A percentile compares a stretch with the other conserved stretches of the same genome.
phyloP scores from a whole-genome alignment of 2,113 vertebrate species.

The Eubucco bourcierii region DNA sequence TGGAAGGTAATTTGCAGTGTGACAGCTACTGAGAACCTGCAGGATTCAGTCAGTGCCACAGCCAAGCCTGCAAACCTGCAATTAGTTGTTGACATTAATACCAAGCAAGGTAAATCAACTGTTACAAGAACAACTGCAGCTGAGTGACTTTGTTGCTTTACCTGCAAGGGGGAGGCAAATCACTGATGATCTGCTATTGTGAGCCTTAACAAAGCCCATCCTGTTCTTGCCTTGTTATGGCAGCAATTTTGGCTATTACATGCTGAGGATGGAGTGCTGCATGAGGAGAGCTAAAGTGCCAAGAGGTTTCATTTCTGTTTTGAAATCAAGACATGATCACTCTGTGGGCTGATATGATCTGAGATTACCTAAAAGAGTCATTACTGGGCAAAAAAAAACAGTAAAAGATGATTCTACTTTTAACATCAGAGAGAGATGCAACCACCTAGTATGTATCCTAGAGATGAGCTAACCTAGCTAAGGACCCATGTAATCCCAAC shows the following conservation, averaged over 20 bases:
- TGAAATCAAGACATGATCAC: background rate
- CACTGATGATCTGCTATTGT: background rate
- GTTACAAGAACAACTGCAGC: background rate
- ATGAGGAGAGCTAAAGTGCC: background rate
- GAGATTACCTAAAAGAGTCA: background rate
- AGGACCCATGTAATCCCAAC: background rate
- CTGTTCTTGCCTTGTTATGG: background rate
- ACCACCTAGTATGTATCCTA: background rate
- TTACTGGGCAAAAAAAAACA: background rate
- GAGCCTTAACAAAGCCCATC: background rate
- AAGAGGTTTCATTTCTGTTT: background rate
- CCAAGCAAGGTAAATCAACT: background rate
- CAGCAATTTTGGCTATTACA: background rate
- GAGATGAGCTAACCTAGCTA: background rate
- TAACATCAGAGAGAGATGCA: background rate
- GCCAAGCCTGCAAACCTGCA: background rate
- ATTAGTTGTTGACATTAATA: conserved; percentile 40
- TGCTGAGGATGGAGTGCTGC: background rate
- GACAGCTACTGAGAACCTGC: background rate
- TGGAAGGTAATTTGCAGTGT: conserved; percentile 52
- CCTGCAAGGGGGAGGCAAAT: background rate
- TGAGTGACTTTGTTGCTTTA: background rate
- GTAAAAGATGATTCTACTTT: background rate
- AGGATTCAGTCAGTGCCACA: conserved; percentile 53
- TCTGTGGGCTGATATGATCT: background rate